Evolutionary conservation across 2,113 vertebrate genomes (phyloP).

Genomic region (Ia io): DNA sequence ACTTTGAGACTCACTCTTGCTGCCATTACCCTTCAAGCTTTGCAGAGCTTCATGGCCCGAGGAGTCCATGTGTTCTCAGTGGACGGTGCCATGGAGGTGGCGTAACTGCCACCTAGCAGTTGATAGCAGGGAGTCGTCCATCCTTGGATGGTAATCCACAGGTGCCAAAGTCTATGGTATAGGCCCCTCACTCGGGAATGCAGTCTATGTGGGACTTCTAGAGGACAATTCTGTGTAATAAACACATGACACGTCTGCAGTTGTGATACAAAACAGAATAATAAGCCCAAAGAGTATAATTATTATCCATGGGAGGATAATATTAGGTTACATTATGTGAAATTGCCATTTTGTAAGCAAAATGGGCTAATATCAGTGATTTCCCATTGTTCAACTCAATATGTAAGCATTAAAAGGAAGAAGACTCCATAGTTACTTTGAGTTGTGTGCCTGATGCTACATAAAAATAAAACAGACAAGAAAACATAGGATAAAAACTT

Average conservation of each 20-base stretch:
- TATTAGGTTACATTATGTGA: neutral
- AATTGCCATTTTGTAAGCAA: neutral
- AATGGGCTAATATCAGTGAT: neutral
- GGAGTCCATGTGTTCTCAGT: neutral
- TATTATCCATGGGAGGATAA: neutral
- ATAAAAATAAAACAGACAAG: neutral
- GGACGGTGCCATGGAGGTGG: neutral
- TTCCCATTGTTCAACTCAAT: neutral
- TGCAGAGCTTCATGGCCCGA: neutral
- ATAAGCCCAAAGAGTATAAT: neutral
- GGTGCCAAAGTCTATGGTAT: neutral
- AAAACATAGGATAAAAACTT: neutral
- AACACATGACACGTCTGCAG: neutral
- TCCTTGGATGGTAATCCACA: neutral
- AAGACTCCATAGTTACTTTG: neutral
- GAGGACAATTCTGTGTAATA: neutral
- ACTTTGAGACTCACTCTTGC: neutral
- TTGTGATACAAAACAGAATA: neutral
- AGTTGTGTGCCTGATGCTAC: neutral
- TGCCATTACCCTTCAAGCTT: neutral
- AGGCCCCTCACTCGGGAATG: neutral
- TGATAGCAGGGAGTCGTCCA: neutral
- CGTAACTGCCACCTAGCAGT: neutral
- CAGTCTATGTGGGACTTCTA: neutral
- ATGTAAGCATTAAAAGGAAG: neutral